phyloP scores from a whole-genome alignment of 37 sponge, comb jelly and placozoan genomes.

The Tethya wilhelma region DNA sequence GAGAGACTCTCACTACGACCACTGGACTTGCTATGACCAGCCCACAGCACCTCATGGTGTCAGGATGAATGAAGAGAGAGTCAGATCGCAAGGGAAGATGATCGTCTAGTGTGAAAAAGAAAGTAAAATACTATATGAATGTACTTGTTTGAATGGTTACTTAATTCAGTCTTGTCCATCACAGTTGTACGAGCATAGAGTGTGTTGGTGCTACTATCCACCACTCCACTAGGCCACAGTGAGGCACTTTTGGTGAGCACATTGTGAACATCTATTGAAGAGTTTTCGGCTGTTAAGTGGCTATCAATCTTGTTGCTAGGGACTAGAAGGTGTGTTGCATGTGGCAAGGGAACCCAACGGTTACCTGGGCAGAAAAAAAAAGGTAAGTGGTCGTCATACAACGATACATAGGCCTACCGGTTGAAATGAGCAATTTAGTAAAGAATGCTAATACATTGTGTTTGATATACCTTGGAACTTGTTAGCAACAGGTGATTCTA shows the following conservation, averaged over 20 bases:
- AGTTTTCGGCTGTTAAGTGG: too few species aligned
- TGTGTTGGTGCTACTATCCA: not conserved
- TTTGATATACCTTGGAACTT: not conserved
- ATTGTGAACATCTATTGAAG: not conserved
- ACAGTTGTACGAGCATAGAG: not conserved
- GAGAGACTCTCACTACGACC: not conserved
- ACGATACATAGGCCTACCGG: too few species aligned
- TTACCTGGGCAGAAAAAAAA: not conserved
- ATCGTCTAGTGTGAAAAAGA: slow-evolving; percentile 9
- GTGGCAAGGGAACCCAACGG: slow-evolving; percentile 2
- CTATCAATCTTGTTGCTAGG: slow-evolving; percentile 1
- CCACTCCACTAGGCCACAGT: not conserved
- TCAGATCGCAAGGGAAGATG: slow-evolving; percentile 35
- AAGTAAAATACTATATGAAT: not conserved
- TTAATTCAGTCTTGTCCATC: too few species aligned
- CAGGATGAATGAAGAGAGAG: slow-evolving; percentile 61
- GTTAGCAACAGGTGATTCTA: not conserved
- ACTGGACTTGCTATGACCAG: slow-evolving; percentile 47
- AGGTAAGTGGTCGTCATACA: too few species aligned
- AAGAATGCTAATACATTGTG: too few species aligned
- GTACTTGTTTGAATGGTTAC: not conserved
- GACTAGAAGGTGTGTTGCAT: not conserved
- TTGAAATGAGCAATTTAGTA: too few species aligned
- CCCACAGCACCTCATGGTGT: slow-evolving; percentile 57
- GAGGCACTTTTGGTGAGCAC: not conserved